These are phyloP conservation scores for Spilogale gracilis DNA, from an alignment of 2,113 vertebrate genomes.

Conservation along the genomic window DNA sequence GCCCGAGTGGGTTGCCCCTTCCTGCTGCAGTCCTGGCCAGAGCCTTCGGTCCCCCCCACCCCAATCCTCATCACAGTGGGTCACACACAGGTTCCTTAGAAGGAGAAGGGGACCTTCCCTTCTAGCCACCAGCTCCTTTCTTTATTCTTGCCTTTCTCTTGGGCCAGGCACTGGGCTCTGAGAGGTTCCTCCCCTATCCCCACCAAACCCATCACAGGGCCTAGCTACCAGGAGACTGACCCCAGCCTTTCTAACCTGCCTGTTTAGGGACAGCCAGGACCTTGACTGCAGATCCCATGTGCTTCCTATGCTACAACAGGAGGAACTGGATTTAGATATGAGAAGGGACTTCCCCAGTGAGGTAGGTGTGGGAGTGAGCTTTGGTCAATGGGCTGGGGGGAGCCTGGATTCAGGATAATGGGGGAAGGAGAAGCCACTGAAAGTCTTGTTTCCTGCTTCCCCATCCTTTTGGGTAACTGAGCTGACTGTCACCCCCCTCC, in stretches of 20 bases:
- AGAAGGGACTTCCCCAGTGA: constrained; percentile 54
- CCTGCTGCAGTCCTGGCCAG: constrained; percentile 60
- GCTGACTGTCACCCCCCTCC: constrained; percentile 41
- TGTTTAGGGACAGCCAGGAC: not conserved
- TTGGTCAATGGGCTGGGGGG: not conserved
- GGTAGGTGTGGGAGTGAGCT: not conserved
- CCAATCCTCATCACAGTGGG: not conserved
- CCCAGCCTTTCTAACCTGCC: constrained; percentile 31
- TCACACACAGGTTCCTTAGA: constrained; percentile 54
- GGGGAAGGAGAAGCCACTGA: not conserved
- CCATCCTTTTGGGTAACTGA: constrained; percentile 60
- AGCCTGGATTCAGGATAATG: not conserved
- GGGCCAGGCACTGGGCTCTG: not conserved
- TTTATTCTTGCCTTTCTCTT: constrained; percentile 46
- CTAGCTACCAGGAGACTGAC: not conserved
- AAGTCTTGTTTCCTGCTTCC: constrained; percentile 36
- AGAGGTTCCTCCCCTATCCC: not conserved
- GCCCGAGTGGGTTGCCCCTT: constrained; percentile 67
- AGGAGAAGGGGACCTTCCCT: constrained; percentile 27
- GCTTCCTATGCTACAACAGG: not conserved
- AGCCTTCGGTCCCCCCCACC: not conserved
- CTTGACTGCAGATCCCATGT: not conserved
- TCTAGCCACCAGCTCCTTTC: constrained; percentile 41
- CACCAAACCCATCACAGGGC: not conserved
- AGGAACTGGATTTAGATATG: constrained; percentile 55